phyloP scores from a whole-genome alignment of 2,888 invertebrate species.

The Macroteleia sp. region DNA sequence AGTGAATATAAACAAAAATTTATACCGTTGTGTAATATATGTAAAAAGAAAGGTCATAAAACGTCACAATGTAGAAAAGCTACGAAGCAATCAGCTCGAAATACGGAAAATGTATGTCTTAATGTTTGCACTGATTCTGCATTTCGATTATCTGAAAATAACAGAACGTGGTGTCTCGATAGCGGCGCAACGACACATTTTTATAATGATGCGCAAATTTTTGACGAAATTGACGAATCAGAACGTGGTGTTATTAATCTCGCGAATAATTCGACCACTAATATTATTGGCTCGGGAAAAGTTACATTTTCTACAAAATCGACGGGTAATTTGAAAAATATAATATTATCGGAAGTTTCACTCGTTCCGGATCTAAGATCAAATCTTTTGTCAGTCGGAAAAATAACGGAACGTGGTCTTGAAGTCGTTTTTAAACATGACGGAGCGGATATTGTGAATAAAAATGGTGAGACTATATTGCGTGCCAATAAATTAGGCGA shows the following conservation, averaged over 20 bases:
- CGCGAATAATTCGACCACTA: neutral
- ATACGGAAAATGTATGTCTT: neutral
- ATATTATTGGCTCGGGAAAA: neutral
- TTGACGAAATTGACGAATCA: neutral
- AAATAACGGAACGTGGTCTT: neutral
- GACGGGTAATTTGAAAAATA: neutral
- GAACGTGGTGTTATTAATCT: neutral
- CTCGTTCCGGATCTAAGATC: neutral
- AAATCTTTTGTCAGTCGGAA: slow-evolving; percentile 4
- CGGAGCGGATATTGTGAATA: neutral
- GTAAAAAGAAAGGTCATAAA: neutral
- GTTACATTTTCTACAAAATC: neutral
- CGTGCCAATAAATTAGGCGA: neutral
- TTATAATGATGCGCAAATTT: neutral
- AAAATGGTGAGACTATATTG: too few species aligned
- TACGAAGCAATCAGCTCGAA: neutral
- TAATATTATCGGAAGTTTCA: neutral
- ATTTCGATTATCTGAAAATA: neutral
- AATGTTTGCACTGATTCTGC: neutral
- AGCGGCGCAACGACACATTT: neutral
- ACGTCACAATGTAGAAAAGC: neutral
- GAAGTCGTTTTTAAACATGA: neutral
- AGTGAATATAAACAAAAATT: neutral
- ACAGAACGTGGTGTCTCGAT: neutral
- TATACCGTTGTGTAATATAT: neutral